These are phyloP conservation scores for Anguilla megastoma DNA, from an alignment of 2,797 vertebrate species.

Conservation along the genomic window DNA sequence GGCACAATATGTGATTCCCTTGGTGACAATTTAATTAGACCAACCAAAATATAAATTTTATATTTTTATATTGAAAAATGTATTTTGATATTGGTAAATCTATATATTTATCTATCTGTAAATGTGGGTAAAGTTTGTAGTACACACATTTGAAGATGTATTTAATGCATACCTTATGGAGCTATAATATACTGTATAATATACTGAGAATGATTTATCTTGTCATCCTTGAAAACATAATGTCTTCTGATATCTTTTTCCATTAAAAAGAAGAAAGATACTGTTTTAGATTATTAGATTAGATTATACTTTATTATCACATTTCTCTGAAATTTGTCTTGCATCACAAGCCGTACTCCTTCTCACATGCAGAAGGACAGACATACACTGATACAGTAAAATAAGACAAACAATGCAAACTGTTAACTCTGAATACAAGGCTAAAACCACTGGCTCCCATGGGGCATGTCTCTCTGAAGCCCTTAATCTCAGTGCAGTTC, in stretches of 20 bases:
- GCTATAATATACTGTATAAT: no score
- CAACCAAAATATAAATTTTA: no score
- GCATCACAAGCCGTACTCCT: no score
- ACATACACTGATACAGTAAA: no score
- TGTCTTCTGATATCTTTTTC: background rate
- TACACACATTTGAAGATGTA: background rate
- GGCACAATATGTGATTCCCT: background rate
- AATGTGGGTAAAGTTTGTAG: background rate
- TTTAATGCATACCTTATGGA: no score
- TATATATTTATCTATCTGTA: background rate
- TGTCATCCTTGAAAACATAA: no score
- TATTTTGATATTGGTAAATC: background rate
- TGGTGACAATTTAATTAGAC: background rate
- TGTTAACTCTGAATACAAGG: background rate
- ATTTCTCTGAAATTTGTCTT: no score
- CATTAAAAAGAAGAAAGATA: background rate
- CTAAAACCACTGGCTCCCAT: background rate
- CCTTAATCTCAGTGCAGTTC: background rate
- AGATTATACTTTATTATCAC: no score
- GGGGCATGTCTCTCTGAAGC: background rate
- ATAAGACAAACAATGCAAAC: no score
- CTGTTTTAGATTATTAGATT: background rate
- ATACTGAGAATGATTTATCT: no score
- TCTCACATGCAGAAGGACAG: no score
- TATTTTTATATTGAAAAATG: background rate